Base-by-base conservation (phyloP, 1,140 invertebrate species). In the Oscheius sp. region DNA sequence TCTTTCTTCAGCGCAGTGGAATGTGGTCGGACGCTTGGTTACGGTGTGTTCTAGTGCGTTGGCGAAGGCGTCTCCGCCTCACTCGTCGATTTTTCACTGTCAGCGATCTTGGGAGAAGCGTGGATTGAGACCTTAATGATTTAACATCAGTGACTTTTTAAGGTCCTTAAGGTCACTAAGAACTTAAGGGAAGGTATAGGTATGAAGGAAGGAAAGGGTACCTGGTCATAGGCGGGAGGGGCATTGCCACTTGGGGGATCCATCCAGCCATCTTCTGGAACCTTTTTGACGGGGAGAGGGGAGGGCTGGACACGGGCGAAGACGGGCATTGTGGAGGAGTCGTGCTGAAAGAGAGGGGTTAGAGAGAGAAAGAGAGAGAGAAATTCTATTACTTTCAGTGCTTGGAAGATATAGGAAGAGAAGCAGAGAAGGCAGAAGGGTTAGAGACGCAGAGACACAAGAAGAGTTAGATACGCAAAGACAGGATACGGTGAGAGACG, bases 41-140 rank as follows among this genome's bases (percentile, higher is more conserved):
- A 55, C 49, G 49, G 49, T 23, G 4, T 13, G 38, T 42, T 10
- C 38, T 55, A 55, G 49, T 55, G 49, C 4, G 23, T 23, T 20
- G 49, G 49, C 7, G 49, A 55, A 23, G 49, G 49, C 15, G 49
- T 55, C 23, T 55, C 49, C 7, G 49, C 49, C 49, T 55, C 49
- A 26, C 23, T 23, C 4, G 49, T 55, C 7, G 49, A 55, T 26
- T 55, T 7, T 15, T 55, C 49, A 26, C 49, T 55, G 23, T 55
- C 49, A 23, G 23, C 49, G 4, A 23, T 23, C 7, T 13, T 55
- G 49, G 49, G 49, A 7, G 49, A 13, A 4, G 49, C 49, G 23
- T 55, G 49, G 49, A 55, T 55, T 13, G 49, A 55, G 23, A 55
- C n/a, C n/a, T n/a, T n/a, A n/a, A n/a, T n/a, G n/a, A n/a, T n/a